Evolutionary conservation across 2,888 invertebrate species (phyloP), one percentile per base, ranked within the genome.

Genomic region (Leucophenga montana): DNA sequence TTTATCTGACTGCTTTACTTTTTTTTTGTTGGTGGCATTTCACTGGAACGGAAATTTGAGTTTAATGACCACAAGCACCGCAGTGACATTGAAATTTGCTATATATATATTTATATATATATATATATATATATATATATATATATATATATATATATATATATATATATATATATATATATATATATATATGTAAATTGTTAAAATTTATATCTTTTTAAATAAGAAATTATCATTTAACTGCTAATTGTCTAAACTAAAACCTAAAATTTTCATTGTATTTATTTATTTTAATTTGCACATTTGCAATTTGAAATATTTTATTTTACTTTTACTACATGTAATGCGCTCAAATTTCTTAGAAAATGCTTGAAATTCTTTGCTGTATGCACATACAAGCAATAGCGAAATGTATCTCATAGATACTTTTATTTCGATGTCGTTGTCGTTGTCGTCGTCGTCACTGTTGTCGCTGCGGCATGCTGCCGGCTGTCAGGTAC

Each of bases 341-440:
- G 46, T 33, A 39, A 27, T 64, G 62, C 48, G 9, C 62, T 64
- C 62, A 64, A 64, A 64, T 64, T 64, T 64, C 62, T 64, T 16
- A 18, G 13, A 44, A 39, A 16, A 64, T 64, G 9, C 20, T 46
- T 20, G 22, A 46, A 16, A 64, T 64, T 48, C 62, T 27, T 64
- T 61, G 1, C 1, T n/a, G 14, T 0, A 22, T 22, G 31, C 22
- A 22, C 14, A 48, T 22, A 14, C 27, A 59, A 11, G 50, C 18
- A 39, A 11, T 39, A 39, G 39, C 33, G n/a, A 59, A 20, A 22
- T 39, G 48, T 46, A 27, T 64, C 62, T 64, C 8, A 64, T 64
- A 64, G 62, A 64, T 64, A 64, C 62, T 64, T 64, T 22, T 39
- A 39, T 39, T 39, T 48, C 16, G 16, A 56, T 27, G n/a, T n/a